Conservation (phyloP, 2,113 vertebrate species). For the Ciconia boyciana region DNA sequence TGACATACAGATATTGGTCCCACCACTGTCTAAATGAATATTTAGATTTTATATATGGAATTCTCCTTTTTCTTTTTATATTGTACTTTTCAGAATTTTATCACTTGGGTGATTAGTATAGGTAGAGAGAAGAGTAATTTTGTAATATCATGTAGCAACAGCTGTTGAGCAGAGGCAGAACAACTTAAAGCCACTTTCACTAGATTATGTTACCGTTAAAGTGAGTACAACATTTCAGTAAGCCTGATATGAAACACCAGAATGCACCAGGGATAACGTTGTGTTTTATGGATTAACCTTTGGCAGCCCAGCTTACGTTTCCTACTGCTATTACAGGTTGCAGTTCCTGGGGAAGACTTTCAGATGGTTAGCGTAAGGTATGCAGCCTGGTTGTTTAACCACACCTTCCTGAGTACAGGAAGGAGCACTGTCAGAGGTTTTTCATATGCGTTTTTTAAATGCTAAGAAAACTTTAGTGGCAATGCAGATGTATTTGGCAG, state of each 20-base stretch:
- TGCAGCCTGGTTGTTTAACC: background rate
- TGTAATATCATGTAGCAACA: background rate
- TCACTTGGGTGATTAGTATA: background rate
- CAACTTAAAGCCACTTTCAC: background rate
- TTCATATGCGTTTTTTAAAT: conserved; percentile 8
- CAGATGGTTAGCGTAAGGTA: background rate
- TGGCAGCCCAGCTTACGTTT: background rate
- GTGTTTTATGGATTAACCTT: background rate
- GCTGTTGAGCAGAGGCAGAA: background rate
- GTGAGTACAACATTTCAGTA: background rate
- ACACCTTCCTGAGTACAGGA: conserved; percentile 4
- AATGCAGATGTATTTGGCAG: background rate
- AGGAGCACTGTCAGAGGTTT: background rate
- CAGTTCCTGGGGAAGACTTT: background rate
- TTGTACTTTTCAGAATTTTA: background rate
- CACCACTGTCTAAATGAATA: background rate
- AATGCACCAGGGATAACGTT: background rate
- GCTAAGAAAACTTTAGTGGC: background rate
- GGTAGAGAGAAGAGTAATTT: background rate
- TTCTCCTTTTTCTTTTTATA: background rate
- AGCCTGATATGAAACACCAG: background rate
- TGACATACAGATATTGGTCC: background rate
- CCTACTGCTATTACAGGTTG: background rate
- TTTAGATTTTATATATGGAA: background rate
- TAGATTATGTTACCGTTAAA: background rate